Evolutionary conservation across 2,888 invertebrate genomes (phyloP), one percentile per base, ranked within the genome.

Genomic region (Deilephila porcellus): DNA sequence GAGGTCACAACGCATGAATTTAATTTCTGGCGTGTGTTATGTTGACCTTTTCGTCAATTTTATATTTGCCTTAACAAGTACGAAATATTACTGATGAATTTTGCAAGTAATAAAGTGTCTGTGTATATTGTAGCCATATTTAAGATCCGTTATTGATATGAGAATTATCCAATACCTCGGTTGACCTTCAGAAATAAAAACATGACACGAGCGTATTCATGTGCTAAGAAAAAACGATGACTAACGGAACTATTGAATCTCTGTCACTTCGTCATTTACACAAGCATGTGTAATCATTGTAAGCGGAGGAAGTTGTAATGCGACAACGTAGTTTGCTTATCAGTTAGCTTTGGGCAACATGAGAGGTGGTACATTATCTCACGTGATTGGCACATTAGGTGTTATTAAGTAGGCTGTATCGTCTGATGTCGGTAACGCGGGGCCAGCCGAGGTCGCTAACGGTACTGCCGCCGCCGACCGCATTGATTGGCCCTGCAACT

Each of bases 401-500:
- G 86, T 80, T 86, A 84, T 84, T 85, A 88, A 89, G 89, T 91
- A 89, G 90, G 90, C 86, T 89, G 88, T 78, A 80, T 86, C 83
- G 89, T 86, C 85, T 87, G 90, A 84, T 82, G 86, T 84, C 79
- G 84, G 80, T 80, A 80, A 81, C 80, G 79, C 80, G 81, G 81
- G 85, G 86, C 85, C 85, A 84, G 83, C 80, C 81, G 83, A 80
- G 82, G 82, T 80, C 82, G 79, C 80, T 93, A 93, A 93, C 93
- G 93, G 93, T 89, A 91, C 86, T 78, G 85, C 82, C 83, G 82
- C 79, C 82, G 81, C 80, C 81, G 80, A 74, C 81, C 86, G 85
- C 87, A 85, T 82, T 85, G 86, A 87, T 87, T 86, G 91, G 92
- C 91, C 91, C 93, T 91, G 89, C 88, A 88, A 80, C 86, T 86